These are phyloP conservation scores for Mugil cephalus DNA, from an alignment of 2,113 vertebrate genomes.

Conservation along the genomic window DNA sequence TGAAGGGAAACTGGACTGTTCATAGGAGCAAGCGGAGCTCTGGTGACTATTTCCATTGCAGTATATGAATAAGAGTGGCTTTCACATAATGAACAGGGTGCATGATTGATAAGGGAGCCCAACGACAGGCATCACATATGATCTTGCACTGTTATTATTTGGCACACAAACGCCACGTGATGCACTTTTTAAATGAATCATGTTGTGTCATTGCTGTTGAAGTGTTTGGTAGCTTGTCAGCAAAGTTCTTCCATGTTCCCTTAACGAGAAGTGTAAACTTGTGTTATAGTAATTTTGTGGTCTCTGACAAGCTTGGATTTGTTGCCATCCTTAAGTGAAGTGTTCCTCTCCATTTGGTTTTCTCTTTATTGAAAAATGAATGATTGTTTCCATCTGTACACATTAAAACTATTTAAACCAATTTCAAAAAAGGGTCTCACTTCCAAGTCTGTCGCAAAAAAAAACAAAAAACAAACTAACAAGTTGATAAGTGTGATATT, in stretches of 20 bases:
- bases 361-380: conserved; percentile 39
- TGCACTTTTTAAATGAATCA: conserved; percentile 59
- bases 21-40: conserved; percentile 22
- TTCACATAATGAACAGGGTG: conserved; percentile 29
- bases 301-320: conserved; percentile 48
- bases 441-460: conserved; percentile 32
- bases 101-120: conserved; percentile 51
- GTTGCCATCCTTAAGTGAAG: conserved; percentile 38
- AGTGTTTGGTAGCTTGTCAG: conserved; percentile 59
- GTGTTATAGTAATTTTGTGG: conserved; percentile 56
- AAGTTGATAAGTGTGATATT: conserved; percentile 60
- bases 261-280: conserved; percentile 42
- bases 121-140: conserved; percentile 37
- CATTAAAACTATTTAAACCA: conserved; percentile 70
- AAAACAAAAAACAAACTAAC: too few species aligned
- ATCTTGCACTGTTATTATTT: conserved; percentile 66
- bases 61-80: conserved; percentile 13
- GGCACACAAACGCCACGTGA: conserved; percentile 48
- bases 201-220: conserved; percentile 52
- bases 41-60: conserved; percentile 23
- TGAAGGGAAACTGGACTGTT: conserved; percentile 46
- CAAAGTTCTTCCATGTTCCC: conserved; percentile 64
- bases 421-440: neutral
- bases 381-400: conserved; percentile 43
- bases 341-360: conserved; percentile 38